Evolutionary conservation across 92 coral and sea anemone species (phyloP).

Genomic region (Palythoa caribaeorum): DNA sequence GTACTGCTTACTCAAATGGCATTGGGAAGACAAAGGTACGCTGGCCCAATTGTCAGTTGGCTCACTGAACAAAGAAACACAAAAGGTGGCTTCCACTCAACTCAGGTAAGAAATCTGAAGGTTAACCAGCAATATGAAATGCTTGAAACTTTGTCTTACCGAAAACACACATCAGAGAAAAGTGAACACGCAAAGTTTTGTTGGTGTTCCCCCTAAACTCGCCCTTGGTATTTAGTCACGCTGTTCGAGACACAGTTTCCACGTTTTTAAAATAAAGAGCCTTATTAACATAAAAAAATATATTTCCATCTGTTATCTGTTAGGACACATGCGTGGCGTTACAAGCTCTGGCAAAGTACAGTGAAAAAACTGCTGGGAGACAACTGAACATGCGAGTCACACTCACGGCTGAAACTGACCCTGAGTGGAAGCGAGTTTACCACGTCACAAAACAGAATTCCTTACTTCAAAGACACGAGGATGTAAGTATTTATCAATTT

Average conservation of each 20-base stretch:
- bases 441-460: conserved; percentile 75
- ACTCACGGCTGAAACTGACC: conserved; percentile 78
- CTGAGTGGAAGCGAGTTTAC: conserved; percentile 75
- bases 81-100: conserved; percentile 80
- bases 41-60: conserved; percentile 97
- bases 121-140: not conserved
- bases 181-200: no score
- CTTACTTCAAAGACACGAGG: conserved; percentile 80
- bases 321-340: conserved; percentile 98
- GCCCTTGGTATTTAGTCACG: no score
- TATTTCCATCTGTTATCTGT: not conserved
- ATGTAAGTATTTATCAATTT: conserved; percentile 70
- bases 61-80: conserved; percentile 92
- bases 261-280: not conserved
- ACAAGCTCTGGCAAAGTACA: conserved; percentile 95
- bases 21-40: conserved; percentile 74
- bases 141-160: not conserved
- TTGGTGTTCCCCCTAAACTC: no score
- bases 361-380: conserved; percentile 89
- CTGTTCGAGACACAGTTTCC: no score
- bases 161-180: no score
- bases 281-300: not conserved
- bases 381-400: conserved; percentile 79
- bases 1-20: conserved; percentile 94
- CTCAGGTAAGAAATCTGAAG: conserved; percentile 69